phyloP scores from a whole-genome alignment of 2,888 invertebrate genomes.

The Drosophila longiperda region DNA sequence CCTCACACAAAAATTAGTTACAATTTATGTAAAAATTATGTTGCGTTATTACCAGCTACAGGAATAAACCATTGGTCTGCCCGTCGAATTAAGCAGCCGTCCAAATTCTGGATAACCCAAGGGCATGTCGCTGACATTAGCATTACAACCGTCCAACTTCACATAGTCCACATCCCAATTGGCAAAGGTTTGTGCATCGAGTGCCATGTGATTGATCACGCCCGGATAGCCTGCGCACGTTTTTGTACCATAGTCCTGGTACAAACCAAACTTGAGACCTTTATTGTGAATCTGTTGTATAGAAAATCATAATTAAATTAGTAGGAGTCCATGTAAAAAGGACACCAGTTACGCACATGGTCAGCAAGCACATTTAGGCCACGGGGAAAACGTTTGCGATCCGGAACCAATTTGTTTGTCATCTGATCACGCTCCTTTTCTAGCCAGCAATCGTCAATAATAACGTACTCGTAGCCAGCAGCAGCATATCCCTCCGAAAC shows the following conservation, averaged over 20 bases:
- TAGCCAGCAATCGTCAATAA: conserved; percentile 92
- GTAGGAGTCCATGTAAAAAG: not conserved
- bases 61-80: conserved; percentile 91
- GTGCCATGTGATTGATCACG: conserved; percentile 87
- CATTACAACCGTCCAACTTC: conserved; percentile 92
- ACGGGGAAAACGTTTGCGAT: conserved; percentile 89
- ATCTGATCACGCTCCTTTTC: conserved; percentile 87
- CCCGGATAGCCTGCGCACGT: conserved; percentile 93
- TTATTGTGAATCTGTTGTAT: conserved; percentile 87
- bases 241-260: conserved; percentile 91
- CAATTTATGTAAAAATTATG: not conserved
- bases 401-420: conserved; percentile 88
- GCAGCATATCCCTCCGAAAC: conserved; percentile 89
- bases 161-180: conserved; percentile 92
- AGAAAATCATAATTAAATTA: not conserved
- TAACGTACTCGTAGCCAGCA: conserved; percentile 90
- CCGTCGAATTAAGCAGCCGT: conserved; percentile 89
- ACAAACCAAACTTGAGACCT: conserved; percentile 92
- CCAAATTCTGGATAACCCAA: conserved; percentile 90
- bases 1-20: not conserved
- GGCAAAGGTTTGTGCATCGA: conserved; percentile 91
- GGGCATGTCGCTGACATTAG: conserved; percentile 87
- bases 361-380: conserved; percentile 90
- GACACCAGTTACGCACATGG: conserved; percentile 87
- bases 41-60: conserved; percentile 87